Base-by-base conservation (phyloP, 2,113 vertebrate genomes). In the Copsychus sechellarum region DNA sequence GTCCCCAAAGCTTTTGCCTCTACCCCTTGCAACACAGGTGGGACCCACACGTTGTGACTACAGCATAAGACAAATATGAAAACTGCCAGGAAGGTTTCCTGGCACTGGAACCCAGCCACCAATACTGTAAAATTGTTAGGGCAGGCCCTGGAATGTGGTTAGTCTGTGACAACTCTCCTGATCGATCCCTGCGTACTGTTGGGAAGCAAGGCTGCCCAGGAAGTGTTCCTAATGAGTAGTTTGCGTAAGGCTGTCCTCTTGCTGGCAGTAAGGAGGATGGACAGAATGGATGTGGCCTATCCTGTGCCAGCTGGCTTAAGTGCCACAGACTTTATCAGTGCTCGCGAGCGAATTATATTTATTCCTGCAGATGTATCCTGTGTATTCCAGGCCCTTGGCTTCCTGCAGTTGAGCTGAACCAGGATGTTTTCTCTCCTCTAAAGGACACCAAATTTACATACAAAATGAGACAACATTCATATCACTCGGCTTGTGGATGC, bases 291-390 rank as follows among this genome's bases (percentile, higher is more conserved):
- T 83, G 58, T 42, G 45, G 45, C 38, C 79, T 62, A 58, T 45
- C 21, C n/a, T 65, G 54, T 73, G 96, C 85, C 92, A 96, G 81
- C 82, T 97, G 88, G 79, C 92, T 93, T 48, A 79, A 94, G 57
- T 72, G 57, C 74, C 71, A 54, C 31, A 61, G 66, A 38, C 62
- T 83, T 86, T 80, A 82, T 65, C 79, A 53, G 12, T 38, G 58
- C 38, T 93, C 58, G 72, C 65, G 14, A 90, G 58, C 11, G 0
- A 67, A 88, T 80, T 83, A 24, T 28, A 80, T 40, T 92, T 93
- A 64, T 73, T 72, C 66, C 74, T 82, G 51, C 6, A 71, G 71
- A 80, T 50, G n/a, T 18, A 93, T 53, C 22, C 70, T 57, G 24
- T 64, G 57, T 42, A 70, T 78, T 50, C 77, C 87, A 85, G 48